Percentiles rank a stretch among this genome's conserved stretches.
Conservation (phyloP, 2,888 invertebrate genomes). For the Subacronicta megacephala region DNA sequence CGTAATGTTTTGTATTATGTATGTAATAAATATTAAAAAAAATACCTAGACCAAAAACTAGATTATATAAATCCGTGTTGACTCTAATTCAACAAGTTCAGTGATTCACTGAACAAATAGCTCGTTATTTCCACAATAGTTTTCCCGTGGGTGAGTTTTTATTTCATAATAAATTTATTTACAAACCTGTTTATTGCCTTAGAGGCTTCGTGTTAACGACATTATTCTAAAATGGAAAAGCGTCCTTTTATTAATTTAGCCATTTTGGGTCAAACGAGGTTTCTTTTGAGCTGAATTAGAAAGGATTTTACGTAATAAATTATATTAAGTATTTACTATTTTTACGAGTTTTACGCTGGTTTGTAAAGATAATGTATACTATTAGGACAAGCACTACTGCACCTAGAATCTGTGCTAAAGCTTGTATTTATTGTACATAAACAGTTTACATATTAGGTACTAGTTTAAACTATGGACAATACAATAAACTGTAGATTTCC, state of each 20-base stretch:
- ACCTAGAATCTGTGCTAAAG: too few relatives aligned
- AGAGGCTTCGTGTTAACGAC: conserved; percentile 33
- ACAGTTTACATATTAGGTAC: too few relatives aligned
- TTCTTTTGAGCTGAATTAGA: conserved; percentile 12
- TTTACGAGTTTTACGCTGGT: too few relatives aligned
- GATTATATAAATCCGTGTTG: background rate
- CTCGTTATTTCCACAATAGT: conserved; percentile 16
- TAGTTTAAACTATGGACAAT: too few relatives aligned
- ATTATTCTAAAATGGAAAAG: conserved; percentile 40
- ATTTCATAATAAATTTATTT: conserved; percentile 32
- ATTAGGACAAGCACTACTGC: too few relatives aligned
- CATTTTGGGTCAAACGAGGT: conserved; percentile 15
- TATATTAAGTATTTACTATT: conserved; percentile 4
- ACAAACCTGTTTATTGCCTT: conserved; percentile 23
- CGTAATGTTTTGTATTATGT: too few relatives aligned
- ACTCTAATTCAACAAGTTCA: background rate
- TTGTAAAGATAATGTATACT: too few relatives aligned
- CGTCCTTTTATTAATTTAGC: conserved; percentile 32
- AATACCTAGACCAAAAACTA: background rate
- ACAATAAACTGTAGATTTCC: too few relatives aligned
- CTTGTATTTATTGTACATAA: too few relatives aligned
- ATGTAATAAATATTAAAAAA: too few relatives aligned
- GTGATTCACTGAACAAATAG: conserved; percentile 2
- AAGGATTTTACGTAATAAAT: background rate
- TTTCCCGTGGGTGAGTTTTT: conserved; percentile 9